A percentile compares a stretch with the other conserved stretches of the same genome.
phyloP scores from a whole-genome alignment of 2,888 invertebrate species.

The Luffia ferchaultella region DNA sequence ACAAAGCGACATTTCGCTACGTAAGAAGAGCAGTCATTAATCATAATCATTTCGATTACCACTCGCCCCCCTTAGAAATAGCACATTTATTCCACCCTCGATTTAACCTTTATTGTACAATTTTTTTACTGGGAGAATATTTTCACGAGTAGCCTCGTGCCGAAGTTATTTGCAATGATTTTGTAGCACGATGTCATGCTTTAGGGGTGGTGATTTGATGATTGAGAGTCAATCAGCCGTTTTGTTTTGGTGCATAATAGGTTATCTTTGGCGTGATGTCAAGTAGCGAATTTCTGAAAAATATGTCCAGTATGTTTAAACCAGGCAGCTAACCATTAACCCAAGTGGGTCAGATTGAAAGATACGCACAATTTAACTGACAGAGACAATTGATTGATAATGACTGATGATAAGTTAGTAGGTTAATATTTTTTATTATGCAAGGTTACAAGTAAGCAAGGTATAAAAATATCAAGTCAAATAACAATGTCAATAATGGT shows the following conservation, averaged over 20 bases:
- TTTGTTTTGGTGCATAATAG: not conserved
- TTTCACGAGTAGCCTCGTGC: constrained; percentile 29
- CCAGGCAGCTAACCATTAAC: too few relatives aligned
- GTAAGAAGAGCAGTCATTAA: constrained; percentile 37
- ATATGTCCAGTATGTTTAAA: too few relatives aligned
- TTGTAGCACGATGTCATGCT: constrained; percentile 27
- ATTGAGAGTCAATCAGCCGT: not conserved
- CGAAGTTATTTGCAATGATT: constrained; percentile 15
- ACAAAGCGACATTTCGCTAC: constrained; percentile 6
- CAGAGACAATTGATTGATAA: not conserved
- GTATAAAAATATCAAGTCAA: too few relatives aligned
- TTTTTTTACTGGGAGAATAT: constrained; percentile 41
- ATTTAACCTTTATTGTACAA: constrained; percentile 58
- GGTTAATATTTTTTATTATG: too few relatives aligned
- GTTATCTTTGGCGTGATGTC: too few relatives aligned
- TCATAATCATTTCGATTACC: constrained; percentile 60
- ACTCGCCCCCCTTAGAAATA: constrained; percentile 46
- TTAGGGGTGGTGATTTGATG: constrained; percentile 26
- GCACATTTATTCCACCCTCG: constrained; percentile 50
- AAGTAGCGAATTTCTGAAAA: too few relatives aligned
- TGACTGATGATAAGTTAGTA: not conserved
- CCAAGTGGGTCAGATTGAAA: too few relatives aligned
- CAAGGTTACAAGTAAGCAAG: too few relatives aligned
- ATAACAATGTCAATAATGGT: too few relatives aligned
- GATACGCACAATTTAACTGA: too few relatives aligned